Percentiles rank a stretch among this genome's conserved stretches.
Evolutionary conservation across 2,113 vertebrate species (phyloP).

Genomic region (Smithornis capensis): DNA sequence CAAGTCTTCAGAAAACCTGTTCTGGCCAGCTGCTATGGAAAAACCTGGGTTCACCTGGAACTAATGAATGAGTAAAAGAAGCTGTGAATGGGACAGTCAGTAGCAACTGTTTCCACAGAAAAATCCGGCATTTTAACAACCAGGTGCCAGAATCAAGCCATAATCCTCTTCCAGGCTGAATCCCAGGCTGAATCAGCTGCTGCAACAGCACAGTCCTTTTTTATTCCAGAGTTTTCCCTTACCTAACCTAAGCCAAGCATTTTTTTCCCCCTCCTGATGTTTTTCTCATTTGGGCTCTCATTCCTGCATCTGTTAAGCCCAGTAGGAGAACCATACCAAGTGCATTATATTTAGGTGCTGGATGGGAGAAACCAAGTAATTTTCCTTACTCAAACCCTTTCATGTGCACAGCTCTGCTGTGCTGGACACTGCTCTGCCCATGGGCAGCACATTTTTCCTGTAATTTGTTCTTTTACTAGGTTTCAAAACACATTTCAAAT

Average conservation of each 20-base stretch:
- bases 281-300: background rate
- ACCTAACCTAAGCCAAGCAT: background rate
- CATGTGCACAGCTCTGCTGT: background rate
- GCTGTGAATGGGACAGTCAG: background rate
- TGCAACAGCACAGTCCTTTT: background rate
- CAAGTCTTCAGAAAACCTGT: background rate
- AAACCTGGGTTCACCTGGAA: background rate
- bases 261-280: background rate
- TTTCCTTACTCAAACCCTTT: background rate
- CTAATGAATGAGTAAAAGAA: conserved; percentile 2
- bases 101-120: conserved; percentile 19
- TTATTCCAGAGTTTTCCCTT: background rate
- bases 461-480: background rate
- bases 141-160: background rate
- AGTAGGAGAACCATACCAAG: background rate
- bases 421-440: background rate
- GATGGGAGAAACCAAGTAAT: background rate
- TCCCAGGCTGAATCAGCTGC: background rate
- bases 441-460: background rate
- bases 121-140: background rate
- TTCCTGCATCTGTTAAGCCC: background rate
- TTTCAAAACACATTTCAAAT: background rate
- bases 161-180: background rate
- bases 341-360: background rate
- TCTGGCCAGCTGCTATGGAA: background rate